Evolutionary conservation across 2,797 vertebrate species (phyloP).

Genomic region (Diceros bicornis): DNA sequence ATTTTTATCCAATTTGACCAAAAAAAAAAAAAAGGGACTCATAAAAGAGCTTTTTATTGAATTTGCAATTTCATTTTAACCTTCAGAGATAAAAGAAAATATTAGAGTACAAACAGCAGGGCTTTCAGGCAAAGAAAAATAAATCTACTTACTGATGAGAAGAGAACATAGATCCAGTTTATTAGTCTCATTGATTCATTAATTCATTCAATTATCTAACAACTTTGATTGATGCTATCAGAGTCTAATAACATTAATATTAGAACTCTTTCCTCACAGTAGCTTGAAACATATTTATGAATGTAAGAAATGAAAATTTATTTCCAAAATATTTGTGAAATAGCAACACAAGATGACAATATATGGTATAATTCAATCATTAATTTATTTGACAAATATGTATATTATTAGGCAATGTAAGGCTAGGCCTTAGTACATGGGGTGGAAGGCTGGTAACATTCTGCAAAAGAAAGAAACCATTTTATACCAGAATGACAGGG

Average conservation of each 20-base stretch:
- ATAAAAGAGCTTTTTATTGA: not conserved
- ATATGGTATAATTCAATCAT: not conserved
- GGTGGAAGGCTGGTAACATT: not conserved
- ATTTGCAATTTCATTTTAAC: not conserved
- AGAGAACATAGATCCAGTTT: not conserved
- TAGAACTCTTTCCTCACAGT: not conserved
- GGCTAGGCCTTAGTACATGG: not conserved
- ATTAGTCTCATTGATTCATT: not conserved
- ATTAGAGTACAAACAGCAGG: not conserved
- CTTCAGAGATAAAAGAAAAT: not conserved
- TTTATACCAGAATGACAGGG: not conserved
- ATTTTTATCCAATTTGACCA: not conserved
- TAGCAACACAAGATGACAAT: not conserved
- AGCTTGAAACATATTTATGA: not conserved
- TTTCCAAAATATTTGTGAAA: not conserved
- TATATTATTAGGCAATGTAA: not conserved
- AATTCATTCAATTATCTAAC: not conserved
- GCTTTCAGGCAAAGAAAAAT: not conserved
- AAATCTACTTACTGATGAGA: not conserved
- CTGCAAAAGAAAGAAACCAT: not conserved
- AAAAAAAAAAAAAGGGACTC: not conserved
- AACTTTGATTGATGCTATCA: not conserved
- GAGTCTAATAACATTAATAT: not conserved
- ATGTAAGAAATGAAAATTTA: not conserved
- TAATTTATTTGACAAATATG: not conserved